Percentiles rank a stretch among this genome's conserved stretches.
phyloP scores from a whole-genome alignment of 1,140 invertebrate species.

The Macrostomum lignano region DNA sequence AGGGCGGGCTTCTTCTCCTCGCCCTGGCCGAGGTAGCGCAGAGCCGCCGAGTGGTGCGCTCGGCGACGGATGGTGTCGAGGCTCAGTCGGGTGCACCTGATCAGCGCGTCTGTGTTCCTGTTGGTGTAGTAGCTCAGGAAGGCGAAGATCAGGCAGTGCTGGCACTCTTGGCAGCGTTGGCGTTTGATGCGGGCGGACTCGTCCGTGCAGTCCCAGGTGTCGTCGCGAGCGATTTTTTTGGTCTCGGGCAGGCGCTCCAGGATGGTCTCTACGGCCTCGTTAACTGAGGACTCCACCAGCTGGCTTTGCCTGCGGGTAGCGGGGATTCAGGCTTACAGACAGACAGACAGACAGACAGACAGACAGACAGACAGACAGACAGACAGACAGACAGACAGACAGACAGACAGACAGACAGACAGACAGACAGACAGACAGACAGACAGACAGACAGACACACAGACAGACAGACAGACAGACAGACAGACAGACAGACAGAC shows the following conservation, averaged over 20 bases:
- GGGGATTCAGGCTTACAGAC: too few relatives aligned
- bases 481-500: too few relatives aligned
- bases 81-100: constrained; percentile 26
- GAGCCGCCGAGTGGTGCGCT: constrained; percentile 14
- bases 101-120: constrained; percentile 25
- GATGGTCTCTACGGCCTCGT: constrained; percentile 53
- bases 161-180: constrained; percentile 21
- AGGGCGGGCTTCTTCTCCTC: constrained; percentile 6
- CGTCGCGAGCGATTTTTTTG: constrained; percentile 12
- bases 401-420: too few relatives aligned
- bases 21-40: neutral
- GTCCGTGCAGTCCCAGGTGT: constrained; percentile 13
- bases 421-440: too few relatives aligned
- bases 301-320: constrained; percentile 38
- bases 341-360: too few relatives aligned
- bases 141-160: constrained; percentile 19
- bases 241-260: constrained; percentile 13
- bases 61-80: constrained; percentile 25
- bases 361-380: too few relatives aligned
- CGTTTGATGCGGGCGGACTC: constrained; percentile 19
- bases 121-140: constrained; percentile 24
- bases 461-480: too few relatives aligned
- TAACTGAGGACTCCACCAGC: constrained; percentile 63
- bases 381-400: too few relatives aligned
- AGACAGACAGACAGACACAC: too few relatives aligned